These are phyloP conservation scores for Nephrocerus scutellatus DNA, from an alignment of 2,888 invertebrate genomes.

Conservation along the genomic window DNA sequence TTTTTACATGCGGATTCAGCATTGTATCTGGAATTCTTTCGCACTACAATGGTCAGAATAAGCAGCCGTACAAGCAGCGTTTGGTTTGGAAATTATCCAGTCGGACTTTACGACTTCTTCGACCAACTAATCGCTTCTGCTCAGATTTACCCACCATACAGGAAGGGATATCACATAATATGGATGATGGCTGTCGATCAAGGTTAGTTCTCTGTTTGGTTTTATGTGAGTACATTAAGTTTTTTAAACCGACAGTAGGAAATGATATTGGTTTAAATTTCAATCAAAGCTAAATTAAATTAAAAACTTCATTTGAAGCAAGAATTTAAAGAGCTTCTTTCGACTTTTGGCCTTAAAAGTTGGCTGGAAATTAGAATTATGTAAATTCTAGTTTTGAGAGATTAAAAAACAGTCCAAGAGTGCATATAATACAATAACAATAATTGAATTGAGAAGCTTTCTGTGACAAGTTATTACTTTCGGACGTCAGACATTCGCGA, in stretches of 20 bases:
- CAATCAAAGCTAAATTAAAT: too few relatives aligned
- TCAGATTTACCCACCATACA: constrained; percentile 68
- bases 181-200: constrained; percentile 44
- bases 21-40: constrained; percentile 59
- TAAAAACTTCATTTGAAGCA: too few relatives aligned
- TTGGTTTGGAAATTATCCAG: constrained; percentile 72
- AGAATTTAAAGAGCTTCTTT: too few relatives aligned
- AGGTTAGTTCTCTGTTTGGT: constrained; percentile 36
- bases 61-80: constrained; percentile 63
- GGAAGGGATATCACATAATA: constrained; percentile 52
- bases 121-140: constrained; percentile 67
- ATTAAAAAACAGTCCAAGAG: too few relatives aligned
- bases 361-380: too few relatives aligned
- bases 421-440: too few relatives aligned
- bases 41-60: constrained; percentile 65
- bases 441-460: too few relatives aligned
- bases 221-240: neutral
- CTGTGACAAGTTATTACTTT: too few relatives aligned
- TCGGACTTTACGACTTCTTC: constrained; percentile 60
- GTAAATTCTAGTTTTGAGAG: too few relatives aligned
- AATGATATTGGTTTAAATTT: too few relatives aligned
- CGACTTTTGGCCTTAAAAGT: too few relatives aligned
- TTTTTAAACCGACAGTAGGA: neutral
- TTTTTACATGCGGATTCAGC: constrained; percentile 56
- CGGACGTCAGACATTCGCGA: too few relatives aligned